Evolutionary conservation across 2,888 invertebrate species (phyloP), one percentile per base, ranked within the genome.

Genomic region (Drosophila helvetica): DNA sequence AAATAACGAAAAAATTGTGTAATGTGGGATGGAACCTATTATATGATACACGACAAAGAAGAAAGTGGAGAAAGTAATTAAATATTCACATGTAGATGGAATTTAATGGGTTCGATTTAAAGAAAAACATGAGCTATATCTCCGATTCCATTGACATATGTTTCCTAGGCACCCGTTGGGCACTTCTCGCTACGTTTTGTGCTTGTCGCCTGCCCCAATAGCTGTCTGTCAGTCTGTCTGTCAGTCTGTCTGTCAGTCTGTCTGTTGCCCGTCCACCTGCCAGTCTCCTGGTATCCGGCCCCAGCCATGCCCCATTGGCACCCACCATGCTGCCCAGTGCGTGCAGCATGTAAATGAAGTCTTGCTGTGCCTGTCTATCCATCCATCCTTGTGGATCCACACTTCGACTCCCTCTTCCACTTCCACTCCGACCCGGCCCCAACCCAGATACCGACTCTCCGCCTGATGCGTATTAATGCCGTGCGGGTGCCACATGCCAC

Each of bases 381-480:
- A 33, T 27, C 18, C 50, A 46, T 48, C 42, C 48, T 43, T 45
- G 12, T 18, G 30, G 45, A 46, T n/a, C 12, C 30, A 30, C 18
- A 52, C 17, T 3, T 17, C 30, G 33, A 18, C 12, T 3, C 22
- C 17, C 12, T 12, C 51, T 8, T n/a, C 33, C 15, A 27, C 15
- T 10, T 0, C 7, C 7, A 7, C 7, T 27, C 27, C 27, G 27
- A 8, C 9, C 9, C n/a, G 51, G 17, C 43, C 42, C 50, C 17
- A n/a, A 22, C 15, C 43, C 46, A 12, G 33, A 25, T 15, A 18
- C 27, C 19, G 38, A 64, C 15, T 42, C 53, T 25, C 17, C 56
- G 33, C 15, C 67, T 66, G 67, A 65, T 66, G 65, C 67, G 54
- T 81, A 81, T 79, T 72, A 87, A 87, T 85, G 77, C 69, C 51